These are phyloP conservation scores for Tenebrosternarchus preto DNA, from an alignment of 2,113 vertebrate genomes.

Conservation along the genomic window DNA sequence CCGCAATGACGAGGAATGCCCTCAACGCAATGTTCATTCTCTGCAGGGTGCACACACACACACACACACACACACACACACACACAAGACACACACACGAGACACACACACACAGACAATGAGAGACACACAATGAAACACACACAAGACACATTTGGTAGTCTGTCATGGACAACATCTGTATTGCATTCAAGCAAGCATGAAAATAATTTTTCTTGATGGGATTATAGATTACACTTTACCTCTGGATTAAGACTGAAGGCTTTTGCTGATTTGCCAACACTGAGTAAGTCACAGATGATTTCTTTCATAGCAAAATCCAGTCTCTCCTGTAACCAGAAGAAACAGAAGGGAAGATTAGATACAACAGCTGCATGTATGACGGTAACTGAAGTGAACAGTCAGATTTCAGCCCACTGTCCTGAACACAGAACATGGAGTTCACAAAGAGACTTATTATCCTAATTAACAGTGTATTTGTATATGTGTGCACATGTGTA, in stretches of 20 bases:
- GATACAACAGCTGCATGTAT: background rate
- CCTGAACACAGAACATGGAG: background rate
- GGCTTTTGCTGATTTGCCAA: conserved; percentile 96
- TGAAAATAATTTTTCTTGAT: background rate
- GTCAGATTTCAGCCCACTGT: background rate
- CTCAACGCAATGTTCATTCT: conserved; percentile 98
- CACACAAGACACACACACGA: background rate
- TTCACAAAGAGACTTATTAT: background rate
- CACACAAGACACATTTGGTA: no score
- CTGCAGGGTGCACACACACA: conserved; percentile 67
- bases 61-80: background rate
- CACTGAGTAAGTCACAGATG: conserved; percentile 96
- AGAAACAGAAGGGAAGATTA: conserved; percentile 24
- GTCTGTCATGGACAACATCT: no score
- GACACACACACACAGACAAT: no score
- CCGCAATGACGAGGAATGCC: conserved; percentile 96
- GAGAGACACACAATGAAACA: no score
- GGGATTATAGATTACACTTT: conserved; percentile 48
- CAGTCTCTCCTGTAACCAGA: conserved; percentile 84
- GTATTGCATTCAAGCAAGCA: background rate
- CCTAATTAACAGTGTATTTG: no score
- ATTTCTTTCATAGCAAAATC: conserved; percentile 99
- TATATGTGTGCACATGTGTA: no score
- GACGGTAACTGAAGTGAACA: background rate
- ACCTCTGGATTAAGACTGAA: conserved; percentile 99